Percentiles rank a stretch among this genome's conserved stretches.
These are phyloP conservation scores for Bugulina stolonifera DNA, from an alignment of 2,888 invertebrate genomes.

Conservation along the genomic window DNA sequence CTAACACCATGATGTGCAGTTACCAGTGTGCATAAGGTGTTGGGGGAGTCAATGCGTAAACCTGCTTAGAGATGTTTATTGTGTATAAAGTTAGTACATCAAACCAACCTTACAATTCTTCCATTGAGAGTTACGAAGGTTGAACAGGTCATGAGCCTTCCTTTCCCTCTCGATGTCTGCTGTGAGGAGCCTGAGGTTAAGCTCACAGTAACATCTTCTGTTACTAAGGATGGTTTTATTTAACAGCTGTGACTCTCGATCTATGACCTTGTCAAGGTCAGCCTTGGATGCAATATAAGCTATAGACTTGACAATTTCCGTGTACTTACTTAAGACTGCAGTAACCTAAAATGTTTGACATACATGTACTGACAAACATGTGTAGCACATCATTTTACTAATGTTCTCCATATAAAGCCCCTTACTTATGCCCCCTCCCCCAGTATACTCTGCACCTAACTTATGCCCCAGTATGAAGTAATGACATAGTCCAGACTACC, in stretches of 20 bases:
- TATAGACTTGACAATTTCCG: slow-evolving; percentile 43
- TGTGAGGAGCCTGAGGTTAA: slow-evolving; percentile 45
- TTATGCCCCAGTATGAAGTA: no score
- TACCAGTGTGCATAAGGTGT: no score
- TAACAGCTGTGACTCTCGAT: slow-evolving; percentile 48
- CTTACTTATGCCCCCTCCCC: no score
- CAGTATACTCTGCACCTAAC: no score
- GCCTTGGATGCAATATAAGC: slow-evolving; percentile 41
- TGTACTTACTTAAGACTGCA: slow-evolving; percentile 39
- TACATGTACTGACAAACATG: no score
- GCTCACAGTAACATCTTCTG: slow-evolving; percentile 45
- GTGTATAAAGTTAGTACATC: no score
- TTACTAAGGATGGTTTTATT: slow-evolving; percentile 51
- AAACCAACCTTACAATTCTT: slow-evolving; percentile 34
- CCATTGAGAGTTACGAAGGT: slow-evolving; percentile 41
- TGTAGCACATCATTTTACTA: no score
- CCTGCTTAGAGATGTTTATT: no score
- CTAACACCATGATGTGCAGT: no score
- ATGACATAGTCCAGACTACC: no score
- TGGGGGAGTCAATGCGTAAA: no score
- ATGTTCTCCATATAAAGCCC: no score
- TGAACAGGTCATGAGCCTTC: slow-evolving; percentile 28
- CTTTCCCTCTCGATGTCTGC: slow-evolving; percentile 50
- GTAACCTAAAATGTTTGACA: slow-evolving; percentile 44
- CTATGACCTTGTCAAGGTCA: slow-evolving; percentile 46